These are phyloP conservation scores for Euphydryas editha DNA, from an alignment of 2,888 invertebrate genomes.

Conservation along the genomic window DNA sequence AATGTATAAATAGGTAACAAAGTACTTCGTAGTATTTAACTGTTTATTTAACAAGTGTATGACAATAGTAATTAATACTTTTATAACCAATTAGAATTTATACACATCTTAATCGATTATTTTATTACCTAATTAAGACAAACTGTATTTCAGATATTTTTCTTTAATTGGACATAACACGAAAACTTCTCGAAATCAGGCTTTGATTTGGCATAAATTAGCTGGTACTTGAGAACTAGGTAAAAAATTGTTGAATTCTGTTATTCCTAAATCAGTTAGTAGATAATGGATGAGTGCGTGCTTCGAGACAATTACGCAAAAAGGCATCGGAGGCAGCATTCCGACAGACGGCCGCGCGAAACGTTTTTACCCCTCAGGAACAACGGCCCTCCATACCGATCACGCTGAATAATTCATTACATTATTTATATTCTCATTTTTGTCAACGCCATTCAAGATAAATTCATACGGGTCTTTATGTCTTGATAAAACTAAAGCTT, in stretches of 20 bases:
- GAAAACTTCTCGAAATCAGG: slow-evolving; percentile 28
- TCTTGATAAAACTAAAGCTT: slow-evolving; percentile 82
- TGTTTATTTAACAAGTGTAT: neutral
- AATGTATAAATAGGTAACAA: neutral
- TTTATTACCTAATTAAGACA: slow-evolving; percentile 29
- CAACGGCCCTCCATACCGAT: slow-evolving; percentile 76
- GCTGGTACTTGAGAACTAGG: slow-evolving; percentile 35
- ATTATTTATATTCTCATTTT: slow-evolving; percentile 83
- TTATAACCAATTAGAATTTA: slow-evolving; percentile 18
- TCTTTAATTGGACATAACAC: slow-evolving; percentile 28
- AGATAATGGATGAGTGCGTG: slow-evolving; percentile 83
- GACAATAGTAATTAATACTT: slow-evolving; percentile 18
- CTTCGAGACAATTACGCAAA: slow-evolving; percentile 80
- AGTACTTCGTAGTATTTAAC: neutral
- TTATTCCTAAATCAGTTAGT: slow-evolving; percentile 74
- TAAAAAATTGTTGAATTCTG: slow-evolving; percentile 58
- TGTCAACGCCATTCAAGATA: slow-evolving; percentile 81
- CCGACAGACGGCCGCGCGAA: slow-evolving; percentile 64
- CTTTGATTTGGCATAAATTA: slow-evolving; percentile 44
- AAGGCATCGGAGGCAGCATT: slow-evolving; percentile 73
- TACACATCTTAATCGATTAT: slow-evolving; percentile 25
- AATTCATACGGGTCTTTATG: slow-evolving; percentile 82
- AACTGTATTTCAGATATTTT: slow-evolving; percentile 9
- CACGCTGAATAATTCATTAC: slow-evolving; percentile 82
- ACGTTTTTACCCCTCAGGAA: slow-evolving; percentile 61